Conservation (phyloP, 2,888 invertebrate species). For the Leptopterna dolabrata region DNA sequence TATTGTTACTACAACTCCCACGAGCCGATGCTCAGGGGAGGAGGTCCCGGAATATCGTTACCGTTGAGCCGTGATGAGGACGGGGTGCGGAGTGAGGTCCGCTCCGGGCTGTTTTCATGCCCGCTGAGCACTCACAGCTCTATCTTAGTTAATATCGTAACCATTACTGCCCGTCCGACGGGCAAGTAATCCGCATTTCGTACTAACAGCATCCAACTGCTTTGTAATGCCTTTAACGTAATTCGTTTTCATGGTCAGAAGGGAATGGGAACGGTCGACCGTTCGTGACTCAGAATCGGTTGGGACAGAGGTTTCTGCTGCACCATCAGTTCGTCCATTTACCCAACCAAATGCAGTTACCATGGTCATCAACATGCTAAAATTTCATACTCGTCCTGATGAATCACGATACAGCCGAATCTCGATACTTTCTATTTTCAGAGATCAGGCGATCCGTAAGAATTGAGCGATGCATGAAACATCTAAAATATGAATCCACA, state of each 20-base stretch:
- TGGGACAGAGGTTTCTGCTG: background rate
- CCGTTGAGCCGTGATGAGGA: background rate
- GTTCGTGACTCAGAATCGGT: background rate
- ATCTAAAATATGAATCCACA: too few species aligned
- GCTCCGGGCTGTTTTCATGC: background rate
- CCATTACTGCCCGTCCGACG: background rate
- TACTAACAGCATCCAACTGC: background rate
- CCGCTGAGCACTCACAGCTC: background rate
- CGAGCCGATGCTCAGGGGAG: background rate
- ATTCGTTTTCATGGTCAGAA: background rate
- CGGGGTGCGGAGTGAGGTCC: background rate
- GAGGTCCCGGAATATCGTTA: background rate
- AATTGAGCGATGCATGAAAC: too few species aligned
- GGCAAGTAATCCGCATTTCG: background rate
- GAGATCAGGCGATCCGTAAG: too few species aligned
- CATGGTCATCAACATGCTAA: too few species aligned
- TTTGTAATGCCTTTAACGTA: background rate
- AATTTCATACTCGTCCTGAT: too few species aligned
- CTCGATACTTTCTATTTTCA: too few species aligned
- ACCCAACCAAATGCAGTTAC: too few species aligned
- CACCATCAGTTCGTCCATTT: too few species aligned
- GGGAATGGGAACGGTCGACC: background rate
- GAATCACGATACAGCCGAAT: too few species aligned
- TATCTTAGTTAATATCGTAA: conserved; percentile 7
- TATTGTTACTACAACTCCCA: background rate